These are phyloP conservation scores for Accipiter cooperii DNA, from an alignment of 2,113 vertebrate genomes.

Conservation along the genomic window DNA sequence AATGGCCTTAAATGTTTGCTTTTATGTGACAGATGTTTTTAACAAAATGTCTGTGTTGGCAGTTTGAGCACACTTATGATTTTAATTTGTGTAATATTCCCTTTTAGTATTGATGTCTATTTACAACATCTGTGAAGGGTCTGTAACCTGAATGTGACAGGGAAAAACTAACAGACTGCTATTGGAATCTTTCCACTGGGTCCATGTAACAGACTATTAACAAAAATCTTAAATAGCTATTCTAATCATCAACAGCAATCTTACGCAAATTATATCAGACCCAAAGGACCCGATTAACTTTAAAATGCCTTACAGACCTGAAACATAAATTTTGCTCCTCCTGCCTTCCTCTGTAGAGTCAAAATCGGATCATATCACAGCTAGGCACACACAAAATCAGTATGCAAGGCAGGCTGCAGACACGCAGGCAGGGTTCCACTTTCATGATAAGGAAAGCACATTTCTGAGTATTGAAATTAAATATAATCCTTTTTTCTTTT, in stretches of 20 bases:
- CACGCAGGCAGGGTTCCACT: not conserved
- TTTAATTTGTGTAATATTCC: slow-evolving; percentile 71
- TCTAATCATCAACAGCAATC: slow-evolving; percentile 72
- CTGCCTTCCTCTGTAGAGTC: not conserved
- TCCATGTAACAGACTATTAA: slow-evolving; percentile 67
- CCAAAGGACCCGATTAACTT: slow-evolving; percentile 67
- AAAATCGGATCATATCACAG: not conserved
- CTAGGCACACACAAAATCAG: slow-evolving; percentile 25
- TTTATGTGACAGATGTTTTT: slow-evolving; percentile 75
- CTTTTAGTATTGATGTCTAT: slow-evolving; percentile 68
- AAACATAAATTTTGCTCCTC: slow-evolving; percentile 58
- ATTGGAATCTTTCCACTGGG: slow-evolving; percentile 67
- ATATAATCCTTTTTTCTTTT: not conserved
- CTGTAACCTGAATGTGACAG: slow-evolving; percentile 73
- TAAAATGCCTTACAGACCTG: slow-evolving; percentile 64
- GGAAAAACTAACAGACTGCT: slow-evolving; percentile 66
- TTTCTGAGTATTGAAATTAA: slow-evolving; percentile 44
- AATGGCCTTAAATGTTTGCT: slow-evolving; percentile 64
- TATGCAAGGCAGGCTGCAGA: not conserved
- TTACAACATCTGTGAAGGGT: slow-evolving; percentile 70
- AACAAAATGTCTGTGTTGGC: slow-evolving; percentile 68
- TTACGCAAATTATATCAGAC: slow-evolving; percentile 71
- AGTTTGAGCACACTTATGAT: slow-evolving; percentile 67
- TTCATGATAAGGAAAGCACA: slow-evolving; percentile 54
- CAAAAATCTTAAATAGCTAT: slow-evolving; percentile 74